These are phyloP conservation scores for Oryctes rhinoceros DNA, from an alignment of 1,140 invertebrate genomes.

Conservation along the genomic window DNA sequence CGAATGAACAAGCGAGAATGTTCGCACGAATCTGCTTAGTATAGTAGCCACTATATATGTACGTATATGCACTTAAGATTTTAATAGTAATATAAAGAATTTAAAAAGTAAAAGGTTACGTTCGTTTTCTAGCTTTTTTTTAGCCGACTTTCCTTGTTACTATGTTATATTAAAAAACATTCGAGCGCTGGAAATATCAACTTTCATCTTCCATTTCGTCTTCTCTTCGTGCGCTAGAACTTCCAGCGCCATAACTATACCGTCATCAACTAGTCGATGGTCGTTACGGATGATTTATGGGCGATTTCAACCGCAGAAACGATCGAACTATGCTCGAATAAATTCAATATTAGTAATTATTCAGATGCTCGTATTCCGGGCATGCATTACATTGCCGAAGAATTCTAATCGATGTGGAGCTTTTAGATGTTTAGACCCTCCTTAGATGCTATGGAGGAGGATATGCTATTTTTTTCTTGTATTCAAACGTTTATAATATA, in stretches of 20 bases:
- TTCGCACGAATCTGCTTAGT: too few species aligned
- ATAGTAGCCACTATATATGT: too few species aligned
- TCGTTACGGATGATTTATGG: conserved; percentile 2
- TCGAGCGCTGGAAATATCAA: neutral
- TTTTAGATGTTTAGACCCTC: neutral
- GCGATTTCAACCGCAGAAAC: conserved; percentile 6
- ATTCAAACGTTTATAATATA: too few species aligned
- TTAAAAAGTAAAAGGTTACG: too few species aligned
- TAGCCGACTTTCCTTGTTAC: neutral
- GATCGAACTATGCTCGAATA: conserved; percentile 11
- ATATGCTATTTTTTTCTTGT: too few species aligned
- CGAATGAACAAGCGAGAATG: too few species aligned
- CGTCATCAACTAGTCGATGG: neutral
- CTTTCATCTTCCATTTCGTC: neutral
- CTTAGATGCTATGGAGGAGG: too few species aligned
- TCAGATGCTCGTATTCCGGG: neutral
- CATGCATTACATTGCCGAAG: neutral
- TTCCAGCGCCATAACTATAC: neutral
- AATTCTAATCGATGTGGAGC: neutral
- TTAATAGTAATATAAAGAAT: too few species aligned
- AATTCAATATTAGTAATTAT: conserved; percentile 12
- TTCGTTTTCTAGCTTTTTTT: too few species aligned
- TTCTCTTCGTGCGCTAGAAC: neutral
- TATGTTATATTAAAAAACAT: neutral
- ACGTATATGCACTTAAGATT: too few species aligned